Conservation (phyloP, 2,888 invertebrate genomes). For the Peribatodes rhomboidaria region DNA sequence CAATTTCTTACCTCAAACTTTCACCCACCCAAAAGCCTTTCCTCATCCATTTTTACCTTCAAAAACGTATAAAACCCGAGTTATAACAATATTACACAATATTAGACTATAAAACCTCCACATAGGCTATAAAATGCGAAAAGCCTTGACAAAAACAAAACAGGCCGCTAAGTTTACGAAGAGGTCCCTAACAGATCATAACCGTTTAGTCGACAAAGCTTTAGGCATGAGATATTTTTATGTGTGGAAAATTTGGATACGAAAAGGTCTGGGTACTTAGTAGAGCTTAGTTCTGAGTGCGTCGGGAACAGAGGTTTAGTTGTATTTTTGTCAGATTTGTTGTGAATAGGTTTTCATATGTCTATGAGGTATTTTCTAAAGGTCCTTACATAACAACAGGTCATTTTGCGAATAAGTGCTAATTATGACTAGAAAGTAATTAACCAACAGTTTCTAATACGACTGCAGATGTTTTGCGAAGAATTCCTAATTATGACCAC, state of each 20-base stretch:
- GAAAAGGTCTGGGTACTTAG: conserved; percentile 20
- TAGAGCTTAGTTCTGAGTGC: not conserved
- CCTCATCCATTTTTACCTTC: conserved; percentile 10
- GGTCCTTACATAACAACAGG: no score
- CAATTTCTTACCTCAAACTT: not conserved
- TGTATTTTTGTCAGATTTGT: not conserved
- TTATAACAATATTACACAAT: conserved; percentile 14
- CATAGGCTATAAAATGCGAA: conserved; percentile 25
- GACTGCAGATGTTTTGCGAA: no score
- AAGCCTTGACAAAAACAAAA: conserved; percentile 34
- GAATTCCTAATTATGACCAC: no score
- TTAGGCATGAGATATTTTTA: conserved; percentile 23
- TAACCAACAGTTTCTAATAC: no score
- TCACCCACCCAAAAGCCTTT: not conserved
- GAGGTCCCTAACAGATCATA: conserved; percentile 29
- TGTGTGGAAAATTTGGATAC: conserved; percentile 28
- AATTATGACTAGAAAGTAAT: no score
- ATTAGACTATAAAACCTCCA: conserved; percentile 24
- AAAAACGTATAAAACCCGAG: conserved; percentile 7
- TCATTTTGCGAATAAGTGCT: no score
- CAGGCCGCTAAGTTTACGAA: conserved; percentile 27
- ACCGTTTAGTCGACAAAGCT: conserved; percentile 11
- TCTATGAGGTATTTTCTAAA: no score
- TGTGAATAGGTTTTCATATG: no score
- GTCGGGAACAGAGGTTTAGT: not conserved